Conservation (phyloP, 2,797 vertebrate genomes). For the Nannoperca obscura region DNA sequence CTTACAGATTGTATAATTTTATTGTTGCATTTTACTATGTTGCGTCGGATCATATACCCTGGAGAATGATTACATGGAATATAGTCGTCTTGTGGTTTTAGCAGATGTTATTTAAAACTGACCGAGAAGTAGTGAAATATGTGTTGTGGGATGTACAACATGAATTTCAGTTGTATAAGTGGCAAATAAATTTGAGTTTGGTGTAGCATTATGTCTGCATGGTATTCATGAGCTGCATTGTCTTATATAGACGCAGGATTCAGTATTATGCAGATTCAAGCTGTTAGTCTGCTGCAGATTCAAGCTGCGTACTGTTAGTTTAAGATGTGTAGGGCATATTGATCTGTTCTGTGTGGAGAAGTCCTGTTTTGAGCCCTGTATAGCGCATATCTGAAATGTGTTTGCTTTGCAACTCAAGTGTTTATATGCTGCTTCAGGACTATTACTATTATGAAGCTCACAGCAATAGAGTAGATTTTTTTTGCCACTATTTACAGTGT, state of each 20-base stretch:
- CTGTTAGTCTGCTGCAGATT: slow-evolving; percentile 56
- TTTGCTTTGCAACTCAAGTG: slow-evolving; percentile 72
- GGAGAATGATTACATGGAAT: slow-evolving; percentile 27
- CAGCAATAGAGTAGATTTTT: slow-evolving; percentile 46
- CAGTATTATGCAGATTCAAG: slow-evolving; percentile 51
- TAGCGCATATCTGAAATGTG: slow-evolving; percentile 59
- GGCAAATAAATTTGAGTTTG: slow-evolving; percentile 24
- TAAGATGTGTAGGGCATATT: slow-evolving; percentile 49
- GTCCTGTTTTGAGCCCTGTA: slow-evolving; percentile 56
- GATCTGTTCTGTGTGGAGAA: slow-evolving; percentile 49
- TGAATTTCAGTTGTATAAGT: slow-evolving; percentile 14
- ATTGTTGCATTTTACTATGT: slow-evolving; percentile 50
- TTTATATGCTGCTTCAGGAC: slow-evolving; percentile 69
- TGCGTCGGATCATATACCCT: slow-evolving; percentile 41
- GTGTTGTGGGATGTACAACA: slow-evolving; percentile 31
- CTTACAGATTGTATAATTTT: slow-evolving; percentile 40
- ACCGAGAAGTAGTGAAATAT: slow-evolving; percentile 31
- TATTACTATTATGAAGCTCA: slow-evolving; percentile 64
- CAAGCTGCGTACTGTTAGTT: slow-evolving; percentile 55
- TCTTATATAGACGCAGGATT: slow-evolving; percentile 32
- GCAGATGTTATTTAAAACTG: slow-evolving; percentile 42
- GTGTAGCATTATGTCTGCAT: slow-evolving; percentile 12
- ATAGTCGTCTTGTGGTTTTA: slow-evolving; percentile 25
- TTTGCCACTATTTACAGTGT: slow-evolving; percentile 44
- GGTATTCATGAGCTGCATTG: slow-evolving; percentile 36